Evolutionary conservation across 2,888 invertebrate species (phyloP).

Genomic region (Polylopha cassiicola): DNA sequence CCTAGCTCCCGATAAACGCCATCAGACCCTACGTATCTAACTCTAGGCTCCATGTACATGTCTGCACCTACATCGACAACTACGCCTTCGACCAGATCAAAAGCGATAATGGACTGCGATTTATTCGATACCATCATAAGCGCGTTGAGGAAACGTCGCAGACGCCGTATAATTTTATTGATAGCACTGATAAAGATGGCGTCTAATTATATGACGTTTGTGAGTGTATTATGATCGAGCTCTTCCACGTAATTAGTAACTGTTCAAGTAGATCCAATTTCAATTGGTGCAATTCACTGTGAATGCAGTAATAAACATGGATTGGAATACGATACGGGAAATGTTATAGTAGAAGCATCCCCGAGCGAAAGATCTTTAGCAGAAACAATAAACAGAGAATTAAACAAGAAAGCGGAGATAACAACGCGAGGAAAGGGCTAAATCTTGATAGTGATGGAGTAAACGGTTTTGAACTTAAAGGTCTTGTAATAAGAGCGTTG

Average conservation of each 20-base stretch:
- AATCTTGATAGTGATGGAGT: constrained; percentile 39
- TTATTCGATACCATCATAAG: constrained; percentile 43
- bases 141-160: constrained; percentile 30
- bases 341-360: constrained; percentile 25
- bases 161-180: constrained; percentile 29
- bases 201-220: constrained; percentile 26
- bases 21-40: constrained; percentile 46
- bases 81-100: constrained; percentile 40
- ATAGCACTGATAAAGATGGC: constrained; percentile 24
- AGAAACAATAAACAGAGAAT: constrained; percentile 47
- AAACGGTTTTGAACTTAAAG: constrained; percentile 19
- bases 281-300: constrained; percentile 14
- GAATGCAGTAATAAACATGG: constrained; percentile 21
- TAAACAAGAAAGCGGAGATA: constrained; percentile 37
- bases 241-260: constrained; percentile 18
- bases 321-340: constrained; percentile 22
- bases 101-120: constrained; percentile 46
- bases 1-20: constrained; percentile 41
- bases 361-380: constrained; percentile 39
- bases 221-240: constrained; percentile 14
- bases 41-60: constrained; percentile 46
- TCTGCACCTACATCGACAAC: constrained; percentile 47
- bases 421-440: constrained; percentile 41
- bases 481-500: constrained; percentile 8
- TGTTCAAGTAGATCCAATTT: constrained; percentile 13